Base-by-base conservation (phyloP, 1,140 invertebrate genomes). In the Drosophila eugracilis region DNA sequence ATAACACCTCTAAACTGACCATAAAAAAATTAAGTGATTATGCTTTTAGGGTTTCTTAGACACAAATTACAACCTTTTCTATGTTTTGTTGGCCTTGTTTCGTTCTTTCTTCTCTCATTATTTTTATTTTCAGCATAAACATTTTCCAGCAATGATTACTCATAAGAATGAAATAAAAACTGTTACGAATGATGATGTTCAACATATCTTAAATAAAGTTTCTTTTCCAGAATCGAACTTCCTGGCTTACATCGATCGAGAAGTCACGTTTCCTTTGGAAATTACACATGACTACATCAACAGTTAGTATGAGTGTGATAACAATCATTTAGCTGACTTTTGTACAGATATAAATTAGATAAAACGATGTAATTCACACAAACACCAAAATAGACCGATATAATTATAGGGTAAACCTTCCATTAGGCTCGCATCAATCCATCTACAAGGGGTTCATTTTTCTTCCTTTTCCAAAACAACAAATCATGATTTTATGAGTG, bases 401-500 rank as follows among this genome's bases (percentile, higher is more conserved):
- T 47, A 47, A 47, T 47, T 47, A 28, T 15, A 5, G 7, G 44
- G 24, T 47, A 28, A 10, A 15, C 7, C 7, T 15, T 10, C 4
- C 24, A 45, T 15, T 17, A 45, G 42, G 15, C 22, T 15, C 24
- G n/a, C 42, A 26, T 9, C 14, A 17, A 47, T 28, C 24, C 14
- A 47, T 47, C n/a, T 47, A 28, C 24, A 17, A 17, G 12, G 9
- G 37, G 24, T 17, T 15, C 1, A 5, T 17, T 45, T 17, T 15
- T n/a, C 14, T 45, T 45, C n/a, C 14, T 26, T 45, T 15, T 45
- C 5, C 3, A 15, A 15, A 15, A 41, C 39, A 45, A 26, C n/a
- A 52, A 24, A 21, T 53, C 22, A 39, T 41, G 22, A 41, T 10
- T 37, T 26, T 26, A 10, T 34, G 32, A 26, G 37, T 48, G 14